Conservation (phyloP, 2,113 vertebrate species). For the Chaetodon auriga region DNA sequence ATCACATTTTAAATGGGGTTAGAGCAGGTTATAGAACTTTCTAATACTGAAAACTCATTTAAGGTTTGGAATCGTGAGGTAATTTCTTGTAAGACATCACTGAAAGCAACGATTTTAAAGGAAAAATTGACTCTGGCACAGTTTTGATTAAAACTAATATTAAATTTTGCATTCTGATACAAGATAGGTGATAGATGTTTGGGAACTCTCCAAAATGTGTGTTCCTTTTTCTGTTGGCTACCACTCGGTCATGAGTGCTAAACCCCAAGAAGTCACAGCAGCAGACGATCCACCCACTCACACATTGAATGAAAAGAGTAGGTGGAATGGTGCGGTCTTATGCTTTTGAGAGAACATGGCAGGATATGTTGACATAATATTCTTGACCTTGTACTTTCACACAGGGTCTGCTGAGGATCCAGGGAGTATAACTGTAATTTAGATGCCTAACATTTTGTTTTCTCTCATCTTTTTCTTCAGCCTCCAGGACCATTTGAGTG, state of each 20-base stretch:
- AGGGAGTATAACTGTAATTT: not conserved
- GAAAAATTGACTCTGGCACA: not conserved
- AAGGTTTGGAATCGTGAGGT: not conserved
- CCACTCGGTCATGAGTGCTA: not conserved
- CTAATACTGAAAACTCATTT: not conserved
- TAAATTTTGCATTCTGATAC: too few species aligned
- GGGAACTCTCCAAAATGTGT: not conserved
- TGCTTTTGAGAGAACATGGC: not conserved
- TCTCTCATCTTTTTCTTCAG: not conserved
- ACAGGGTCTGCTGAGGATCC: not conserved
- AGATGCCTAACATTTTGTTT: conserved; percentile 1
- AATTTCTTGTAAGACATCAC: not conserved
- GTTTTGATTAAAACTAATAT: too few species aligned
- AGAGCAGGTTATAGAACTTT: not conserved
- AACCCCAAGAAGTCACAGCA: not conserved
- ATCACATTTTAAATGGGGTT: not conserved
- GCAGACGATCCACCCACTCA: not conserved
- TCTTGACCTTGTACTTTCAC: conserved; percentile 4
- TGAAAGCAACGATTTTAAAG: not conserved
- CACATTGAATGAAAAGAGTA: not conserved
- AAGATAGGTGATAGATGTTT: not conserved
- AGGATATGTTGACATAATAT: not conserved
- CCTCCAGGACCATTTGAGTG: not conserved
- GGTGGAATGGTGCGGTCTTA: not conserved
- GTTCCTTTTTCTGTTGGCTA: not conserved